Evolutionary conservation across 2,797 vertebrate species (phyloP).

Genomic region (Lindbergichthys nudifrons): DNA sequence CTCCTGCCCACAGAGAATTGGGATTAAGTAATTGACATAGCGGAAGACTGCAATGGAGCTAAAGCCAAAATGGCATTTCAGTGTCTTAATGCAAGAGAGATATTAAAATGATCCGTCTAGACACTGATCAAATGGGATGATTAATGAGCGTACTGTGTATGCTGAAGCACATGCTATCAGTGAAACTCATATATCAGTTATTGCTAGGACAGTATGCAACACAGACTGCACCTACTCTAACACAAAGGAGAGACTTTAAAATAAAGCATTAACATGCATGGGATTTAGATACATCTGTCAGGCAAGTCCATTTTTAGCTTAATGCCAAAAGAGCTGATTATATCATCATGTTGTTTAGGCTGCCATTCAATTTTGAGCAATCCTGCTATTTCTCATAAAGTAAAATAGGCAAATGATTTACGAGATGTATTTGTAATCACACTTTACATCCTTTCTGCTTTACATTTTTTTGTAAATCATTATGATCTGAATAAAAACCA

Average conservation of each 20-base stretch:
- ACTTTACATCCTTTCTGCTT: neutral
- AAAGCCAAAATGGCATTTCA: neutral
- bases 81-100: neutral
- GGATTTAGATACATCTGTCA: neutral
- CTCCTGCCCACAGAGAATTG: neutral
- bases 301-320: neutral
- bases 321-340: slow-evolving; percentile 1
- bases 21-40: neutral
- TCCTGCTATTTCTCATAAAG: no score
- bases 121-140: slow-evolving; percentile 1
- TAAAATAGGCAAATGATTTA: no score
- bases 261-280: neutral
- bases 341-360: neutral
- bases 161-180: neutral
- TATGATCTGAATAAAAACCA: no score
- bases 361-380: no score
- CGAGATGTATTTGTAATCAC: no score
- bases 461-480: neutral
- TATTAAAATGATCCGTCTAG: slow-evolving; percentile 2
- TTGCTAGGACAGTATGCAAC: neutral
- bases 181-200: neutral
- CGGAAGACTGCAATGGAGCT: neutral
- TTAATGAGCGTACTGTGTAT: neutral
- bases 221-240: neutral
- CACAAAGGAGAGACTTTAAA: neutral